Evolutionary conservation across 2,113 vertebrate species (phyloP).

Genomic region (Semnornis frantzii): DNA sequence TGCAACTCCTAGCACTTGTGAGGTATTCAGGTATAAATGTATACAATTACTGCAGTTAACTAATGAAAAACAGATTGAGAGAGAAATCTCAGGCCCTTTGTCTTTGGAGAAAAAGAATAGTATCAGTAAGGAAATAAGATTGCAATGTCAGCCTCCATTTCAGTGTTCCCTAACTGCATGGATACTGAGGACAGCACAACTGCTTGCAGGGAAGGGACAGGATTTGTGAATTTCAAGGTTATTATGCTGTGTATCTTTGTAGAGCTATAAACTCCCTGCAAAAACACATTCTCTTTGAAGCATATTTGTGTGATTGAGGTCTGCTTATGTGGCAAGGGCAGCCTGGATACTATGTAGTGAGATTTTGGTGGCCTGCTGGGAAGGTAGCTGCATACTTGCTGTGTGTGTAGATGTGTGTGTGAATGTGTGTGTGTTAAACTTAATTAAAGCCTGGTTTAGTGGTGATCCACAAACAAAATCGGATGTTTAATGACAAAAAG

Average conservation of each 20-base stretch:
- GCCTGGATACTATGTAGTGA: conserved; percentile 16
- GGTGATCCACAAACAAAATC: conserved; percentile 58
- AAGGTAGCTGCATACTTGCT: conserved; percentile 37
- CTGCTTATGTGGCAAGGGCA: conserved; percentile 53
- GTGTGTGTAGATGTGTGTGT: background rate
- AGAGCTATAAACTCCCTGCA: conserved; percentile 2
- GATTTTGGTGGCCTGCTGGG: conserved; percentile 41
- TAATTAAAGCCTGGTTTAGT: conserved; percentile 41
- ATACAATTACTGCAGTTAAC: background rate
- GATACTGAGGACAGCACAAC: background rate
- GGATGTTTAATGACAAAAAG: conserved; percentile 70
- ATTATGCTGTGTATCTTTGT: background rate
- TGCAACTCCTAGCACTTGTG: background rate
- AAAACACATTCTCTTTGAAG: conserved; percentile 62
- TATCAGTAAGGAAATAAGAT: background rate
- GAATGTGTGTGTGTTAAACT: background rate
- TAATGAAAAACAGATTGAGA: background rate
- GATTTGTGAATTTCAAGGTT: conserved; percentile 38
- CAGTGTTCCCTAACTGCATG: background rate
- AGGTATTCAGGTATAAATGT: background rate
- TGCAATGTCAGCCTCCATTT: background rate
- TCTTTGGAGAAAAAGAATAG: background rate
- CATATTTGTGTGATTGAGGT: conserved; percentile 39
- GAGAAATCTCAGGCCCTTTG: background rate
- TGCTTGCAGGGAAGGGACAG: background rate